Conservation (phyloP, 2,888 invertebrate species). For the Troides aeacus region DNA sequence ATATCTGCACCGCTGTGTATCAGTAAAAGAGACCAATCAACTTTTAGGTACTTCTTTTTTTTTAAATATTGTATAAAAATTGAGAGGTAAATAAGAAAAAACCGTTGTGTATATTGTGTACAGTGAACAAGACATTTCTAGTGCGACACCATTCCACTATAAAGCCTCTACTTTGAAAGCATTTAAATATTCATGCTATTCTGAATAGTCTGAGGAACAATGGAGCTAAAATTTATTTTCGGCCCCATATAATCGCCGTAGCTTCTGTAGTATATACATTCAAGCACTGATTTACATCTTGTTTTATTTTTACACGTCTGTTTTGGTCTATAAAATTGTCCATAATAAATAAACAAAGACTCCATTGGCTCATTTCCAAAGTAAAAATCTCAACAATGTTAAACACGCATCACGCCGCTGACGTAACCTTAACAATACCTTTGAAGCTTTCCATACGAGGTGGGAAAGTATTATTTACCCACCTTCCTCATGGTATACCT, state of each 20-base stretch:
- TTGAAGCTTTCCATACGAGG: slow-evolving; percentile 20
- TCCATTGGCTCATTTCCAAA: slow-evolving; percentile 56
- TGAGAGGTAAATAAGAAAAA: not conserved
- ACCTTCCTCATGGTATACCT: not conserved
- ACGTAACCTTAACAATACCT: slow-evolving; percentile 35
- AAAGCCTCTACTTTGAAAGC: slow-evolving; percentile 21
- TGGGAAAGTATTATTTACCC: not conserved
- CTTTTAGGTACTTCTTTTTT: not conserved
- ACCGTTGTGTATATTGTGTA: not conserved
- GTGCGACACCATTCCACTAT: slow-evolving; percentile 17
- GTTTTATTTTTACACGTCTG: slow-evolving; percentile 55
- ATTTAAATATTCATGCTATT: slow-evolving; percentile 22
- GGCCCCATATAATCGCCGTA: slow-evolving; percentile 30
- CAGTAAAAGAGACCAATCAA: too few species aligned
- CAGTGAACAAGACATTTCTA: slow-evolving; percentile 7
- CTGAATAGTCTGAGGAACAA: slow-evolving; percentile 24
- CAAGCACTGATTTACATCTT: slow-evolving; percentile 41
- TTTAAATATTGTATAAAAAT: not conserved
- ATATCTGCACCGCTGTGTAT: too few species aligned
- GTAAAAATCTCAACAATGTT: slow-evolving; percentile 43
- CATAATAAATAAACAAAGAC: slow-evolving; percentile 59
- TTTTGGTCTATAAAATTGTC: slow-evolving; percentile 58
- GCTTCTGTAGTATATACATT: slow-evolving; percentile 29
- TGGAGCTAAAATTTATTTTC: slow-evolving; percentile 29
- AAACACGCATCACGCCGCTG: slow-evolving; percentile 37